phyloP scores from a whole-genome alignment of 1,140 invertebrate species.

The Rhopalosiphum padi region DNA sequence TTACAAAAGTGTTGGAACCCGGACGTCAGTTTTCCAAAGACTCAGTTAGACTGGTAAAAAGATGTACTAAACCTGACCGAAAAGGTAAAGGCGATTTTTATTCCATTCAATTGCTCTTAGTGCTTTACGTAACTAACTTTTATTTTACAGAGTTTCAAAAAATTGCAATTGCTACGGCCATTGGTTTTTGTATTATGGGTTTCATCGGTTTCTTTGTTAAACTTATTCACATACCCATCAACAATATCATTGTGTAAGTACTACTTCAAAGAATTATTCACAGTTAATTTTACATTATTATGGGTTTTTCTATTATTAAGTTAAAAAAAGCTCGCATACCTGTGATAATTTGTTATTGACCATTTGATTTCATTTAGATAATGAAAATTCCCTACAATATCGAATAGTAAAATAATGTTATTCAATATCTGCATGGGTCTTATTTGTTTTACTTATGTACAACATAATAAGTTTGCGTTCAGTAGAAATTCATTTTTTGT shows the following conservation, averaged over 20 bases:
- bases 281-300: not conserved
- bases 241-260: constrained; percentile 97
- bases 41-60: constrained; percentile 94
- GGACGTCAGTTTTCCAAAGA: constrained; percentile 97
- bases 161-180: constrained; percentile 98
- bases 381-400: not conserved
- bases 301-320: not conserved
- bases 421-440: not conserved
- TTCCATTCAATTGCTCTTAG: not conserved
- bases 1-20: constrained; percentile 93
- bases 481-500: too few relatives aligned
- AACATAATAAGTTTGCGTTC: too few relatives aligned
- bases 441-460: too few relatives aligned
- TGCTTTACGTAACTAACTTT: constrained; percentile 58
- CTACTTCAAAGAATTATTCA: not conserved
- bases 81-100: constrained; percentile 76
- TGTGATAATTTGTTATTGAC: not conserved
- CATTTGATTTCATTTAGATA: not conserved
- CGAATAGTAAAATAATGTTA: not conserved
- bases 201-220: constrained; percentile 99
- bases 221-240: constrained; percentile 99
- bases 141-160: constrained; percentile 95
- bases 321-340: not conserved
- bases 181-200: constrained; percentile 99
- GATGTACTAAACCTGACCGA: constrained; percentile 98